These are phyloP conservation scores for Dascyllus trimaculatus DNA, from an alignment of 2,113 vertebrate species.

Conservation along the genomic window DNA sequence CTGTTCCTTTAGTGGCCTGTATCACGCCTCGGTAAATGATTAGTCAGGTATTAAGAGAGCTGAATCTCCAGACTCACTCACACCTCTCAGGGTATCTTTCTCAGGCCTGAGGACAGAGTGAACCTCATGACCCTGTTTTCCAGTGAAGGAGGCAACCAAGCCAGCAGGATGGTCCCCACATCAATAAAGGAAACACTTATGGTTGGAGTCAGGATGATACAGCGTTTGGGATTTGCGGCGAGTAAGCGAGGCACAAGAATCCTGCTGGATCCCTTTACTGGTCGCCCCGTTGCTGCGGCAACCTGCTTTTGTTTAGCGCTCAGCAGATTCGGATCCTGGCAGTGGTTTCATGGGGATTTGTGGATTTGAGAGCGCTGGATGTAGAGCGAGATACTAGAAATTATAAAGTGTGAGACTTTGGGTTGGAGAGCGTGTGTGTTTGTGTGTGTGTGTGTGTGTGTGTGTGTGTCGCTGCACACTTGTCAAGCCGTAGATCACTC, in stretches of 20 bases:
- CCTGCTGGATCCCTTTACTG: constrained; percentile 43
- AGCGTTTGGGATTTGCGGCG: constrained; percentile 67
- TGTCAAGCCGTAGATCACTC: constrained; percentile 60
- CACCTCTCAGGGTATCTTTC: not conserved
- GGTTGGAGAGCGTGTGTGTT: constrained; percentile 32
- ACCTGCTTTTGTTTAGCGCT: constrained; percentile 71
- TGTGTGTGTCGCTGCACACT: constrained; percentile 46
- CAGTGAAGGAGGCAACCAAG: constrained; percentile 21
- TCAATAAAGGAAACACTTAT: constrained; percentile 63
- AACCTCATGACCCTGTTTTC: constrained; percentile 64
- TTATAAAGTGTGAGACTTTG: constrained; percentile 69
- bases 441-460: not conserved
- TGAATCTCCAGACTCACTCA: not conserved
- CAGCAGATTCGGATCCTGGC: constrained; percentile 59
- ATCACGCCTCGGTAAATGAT: not conserved
- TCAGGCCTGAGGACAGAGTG: constrained; percentile 42
- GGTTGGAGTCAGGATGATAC: constrained; percentile 64
- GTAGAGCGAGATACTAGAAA: constrained; percentile 67
- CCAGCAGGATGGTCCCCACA: constrained; percentile 49
- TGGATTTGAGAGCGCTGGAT: constrained; percentile 60
- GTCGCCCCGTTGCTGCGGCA: constrained; percentile 63
- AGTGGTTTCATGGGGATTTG: constrained; percentile 73
- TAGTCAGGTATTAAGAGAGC: not conserved
- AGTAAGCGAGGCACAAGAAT: constrained; percentile 52
- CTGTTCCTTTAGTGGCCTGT: not conserved